Conservation (phyloP, 2,888 invertebrate species). For the Idaea dimidiata region DNA sequence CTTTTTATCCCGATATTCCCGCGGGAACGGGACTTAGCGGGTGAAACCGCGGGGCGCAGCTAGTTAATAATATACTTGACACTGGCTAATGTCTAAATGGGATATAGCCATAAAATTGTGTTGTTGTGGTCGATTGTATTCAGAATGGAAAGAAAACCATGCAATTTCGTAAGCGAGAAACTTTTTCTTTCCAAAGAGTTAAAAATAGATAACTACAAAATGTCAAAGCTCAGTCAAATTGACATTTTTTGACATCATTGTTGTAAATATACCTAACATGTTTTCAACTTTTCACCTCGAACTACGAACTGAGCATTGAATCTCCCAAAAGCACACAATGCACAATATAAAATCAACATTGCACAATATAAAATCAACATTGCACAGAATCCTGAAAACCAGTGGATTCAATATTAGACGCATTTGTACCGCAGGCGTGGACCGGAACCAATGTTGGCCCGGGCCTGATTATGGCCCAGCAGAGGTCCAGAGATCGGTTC, state of each 20-base stretch:
- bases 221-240: too few species aligned
- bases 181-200: too few species aligned
- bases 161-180: too few species aligned
- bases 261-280: neutral
- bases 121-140: too few species aligned
- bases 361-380: neutral
- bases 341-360: neutral
- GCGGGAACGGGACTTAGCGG: too few species aligned
- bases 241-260: neutral
- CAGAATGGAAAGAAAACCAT: too few species aligned
- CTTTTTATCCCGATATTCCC: too few species aligned
- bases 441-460: slow-evolving; percentile 29
- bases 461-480: slow-evolving; percentile 53
- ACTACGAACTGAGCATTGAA: neutral
- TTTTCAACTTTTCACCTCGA: neutral
- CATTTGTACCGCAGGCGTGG: slow-evolving; percentile 26
- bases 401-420: slow-evolving; percentile 18
- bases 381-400: neutral
- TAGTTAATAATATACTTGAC: too few species aligned
- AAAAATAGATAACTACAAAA: too few species aligned
- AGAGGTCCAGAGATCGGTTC: slow-evolving; percentile 48
- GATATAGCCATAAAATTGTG: too few species aligned
- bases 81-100: too few species aligned
- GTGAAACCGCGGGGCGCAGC: too few species aligned
- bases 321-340: neutral